Base-by-base conservation (phyloP, 2,888 invertebrate genomes). In the Empis stercorea region DNA sequence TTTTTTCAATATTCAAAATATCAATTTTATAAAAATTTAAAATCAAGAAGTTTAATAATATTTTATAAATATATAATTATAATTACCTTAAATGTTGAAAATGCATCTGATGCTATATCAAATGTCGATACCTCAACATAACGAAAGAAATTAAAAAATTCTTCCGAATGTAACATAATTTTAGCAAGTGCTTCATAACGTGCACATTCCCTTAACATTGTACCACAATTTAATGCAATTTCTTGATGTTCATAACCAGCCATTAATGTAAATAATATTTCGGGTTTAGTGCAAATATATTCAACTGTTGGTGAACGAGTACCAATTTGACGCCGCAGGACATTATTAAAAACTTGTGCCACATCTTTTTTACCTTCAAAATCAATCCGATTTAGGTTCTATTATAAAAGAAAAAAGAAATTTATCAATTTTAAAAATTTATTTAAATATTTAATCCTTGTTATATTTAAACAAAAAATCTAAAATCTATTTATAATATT, bases 41-140 rank as follows among this genome's bases (percentile, higher is more conserved):
- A n/a, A n/a, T n/a, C n/a, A n/a, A n/a, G n/a, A n/a, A n/a, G n/a
- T n/a, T n/a, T n/a, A n/a, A n/a, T n/a, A n/a, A n/a, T n/a, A n/a
- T n/a, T n/a, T 34, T 37, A 27, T 3, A 30, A 17, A 17, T 36
- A 27, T n/a, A 30, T n/a, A n/a, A n/a, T n/a, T n/a, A n/a, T n/a
- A 49, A 54, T 55, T 70, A 93, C 95, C 85, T 99, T 99, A 79
- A 99, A 99, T 58, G 99, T 99, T 69, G 97, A 94, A 77, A 99
- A 99, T 73, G 99, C 99, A 84, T 99, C 99, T 57, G 97, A 97
- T 68, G 99, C 99, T 68, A 99, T 97, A 79, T 99, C 99, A 78
- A 99, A 99, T 57, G 97, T 97, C 58, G 97, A 96, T 59, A 97
- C 93, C 77, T 99, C 99, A 62, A 99, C 97, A 71, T 97, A 99